A percentile compares a stretch with the other conserved stretches of the same genome.
Evolutionary conservation across 2,888 invertebrate species (phyloP).

Genomic region (Microctonus aethiopoides): DNA sequence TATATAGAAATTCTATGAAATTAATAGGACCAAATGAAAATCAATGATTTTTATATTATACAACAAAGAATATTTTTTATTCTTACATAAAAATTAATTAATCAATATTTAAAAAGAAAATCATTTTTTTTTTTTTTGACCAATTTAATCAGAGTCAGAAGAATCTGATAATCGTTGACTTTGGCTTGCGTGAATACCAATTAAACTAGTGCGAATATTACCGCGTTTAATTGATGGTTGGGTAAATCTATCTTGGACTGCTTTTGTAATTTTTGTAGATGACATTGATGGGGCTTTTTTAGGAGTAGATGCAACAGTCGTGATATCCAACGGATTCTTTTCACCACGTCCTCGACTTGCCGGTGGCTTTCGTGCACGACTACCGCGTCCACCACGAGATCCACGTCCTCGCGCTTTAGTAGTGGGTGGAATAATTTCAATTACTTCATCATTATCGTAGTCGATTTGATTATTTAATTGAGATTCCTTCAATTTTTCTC

Average conservation of each 20-base stretch:
- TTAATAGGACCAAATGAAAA: not conserved
- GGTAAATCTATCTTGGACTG: conserved; percentile 1
- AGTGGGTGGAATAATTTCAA: not conserved
- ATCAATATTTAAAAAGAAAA: not conserved
- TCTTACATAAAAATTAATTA: not conserved
- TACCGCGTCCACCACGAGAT: conserved; percentile 27
- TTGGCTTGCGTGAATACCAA: not conserved
- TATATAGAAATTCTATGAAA: not conserved
- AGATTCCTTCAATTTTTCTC: not conserved
- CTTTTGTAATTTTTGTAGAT: not conserved
- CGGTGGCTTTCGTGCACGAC: conserved; percentile 17
- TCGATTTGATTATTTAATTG: no score
- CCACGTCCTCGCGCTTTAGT: conserved; percentile 31
- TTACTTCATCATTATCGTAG: not conserved
- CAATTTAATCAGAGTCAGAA: conserved; percentile 29
- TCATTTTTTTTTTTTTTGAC: not conserved
- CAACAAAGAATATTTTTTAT: no score
- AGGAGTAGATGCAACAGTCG: not conserved
- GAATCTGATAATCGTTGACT: not conserved
- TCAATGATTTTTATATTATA: not conserved
- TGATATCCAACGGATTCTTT: conserved; percentile 14
- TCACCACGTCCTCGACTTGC: conserved; percentile 23
- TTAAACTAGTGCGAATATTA: not conserved
- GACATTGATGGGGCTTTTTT: not conserved
- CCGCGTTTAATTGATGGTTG: conserved; percentile 2